Base-by-base conservation (phyloP, 2,888 invertebrate species). In the Caenorhabditis sp. region DNA sequence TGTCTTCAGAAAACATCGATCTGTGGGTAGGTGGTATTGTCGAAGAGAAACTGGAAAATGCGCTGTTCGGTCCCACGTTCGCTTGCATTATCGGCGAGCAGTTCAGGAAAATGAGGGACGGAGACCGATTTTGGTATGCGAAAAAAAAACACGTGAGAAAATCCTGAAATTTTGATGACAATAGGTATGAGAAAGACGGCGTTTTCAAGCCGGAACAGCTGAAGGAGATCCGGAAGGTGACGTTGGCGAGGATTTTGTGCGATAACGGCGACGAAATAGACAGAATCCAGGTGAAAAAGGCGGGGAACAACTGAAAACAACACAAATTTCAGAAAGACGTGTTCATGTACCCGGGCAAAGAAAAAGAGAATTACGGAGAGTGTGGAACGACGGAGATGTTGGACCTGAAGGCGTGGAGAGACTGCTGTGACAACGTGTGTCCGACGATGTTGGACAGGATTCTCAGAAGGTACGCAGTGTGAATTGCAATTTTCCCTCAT, bases 21-120 rank as follows among this genome's bases (percentile, higher is more conserved):
- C 92, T 98, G 22, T 99, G 95, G 93, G 95, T 97, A 20, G 97
- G 96, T 5, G 98, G 96, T 3, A 93, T 99, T 82, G 91, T 96
- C 39, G 99, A 99, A 90, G 93, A 94, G 88, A 91, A 94, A 0
- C 63, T 91, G 24, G 92, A 93, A 7, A 94, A 93, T 55, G 95
- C 94, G 0, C 94, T 95, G 90, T 93, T 98, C 1, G 99, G 99
- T 0, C 95, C 96, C 0, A 92, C 96, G 0, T 96, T 99, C 90
- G 92, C 93, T 73, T 98, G 98, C 89, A 91, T 99, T 30, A 90
- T 99, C 13, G 91, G 94, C 8, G 96, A 98, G 84, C 98, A 99
- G 89, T 98, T 99, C 89, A 92, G 91, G 82, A 92, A 95, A 35
- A 91, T 96, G 35, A 92, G 98, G 71, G 93, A 94, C 89, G 98